Percentiles rank a stretch among this genome's conserved stretches.
phyloP scores from a whole-genome alignment of 2,113 vertebrate genomes.

The Collichthys lucidus region DNA sequence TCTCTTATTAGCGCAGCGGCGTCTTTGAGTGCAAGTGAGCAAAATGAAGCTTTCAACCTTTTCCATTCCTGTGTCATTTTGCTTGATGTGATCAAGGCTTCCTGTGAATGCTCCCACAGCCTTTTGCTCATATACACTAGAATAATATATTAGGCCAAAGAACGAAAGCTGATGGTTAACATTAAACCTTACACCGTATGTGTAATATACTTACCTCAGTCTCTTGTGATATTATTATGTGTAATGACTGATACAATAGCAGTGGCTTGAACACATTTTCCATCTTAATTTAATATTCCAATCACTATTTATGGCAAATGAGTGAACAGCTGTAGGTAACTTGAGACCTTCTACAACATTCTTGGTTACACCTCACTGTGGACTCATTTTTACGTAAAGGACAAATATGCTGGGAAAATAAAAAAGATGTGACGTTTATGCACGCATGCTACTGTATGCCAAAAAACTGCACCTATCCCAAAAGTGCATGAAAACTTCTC shows the following conservation, averaged over 20 bases:
- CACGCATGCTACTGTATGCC: too few relatives aligned
- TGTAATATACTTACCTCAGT: background rate
- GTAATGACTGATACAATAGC: background rate
- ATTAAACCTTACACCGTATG: conserved; percentile 2
- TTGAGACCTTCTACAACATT: too few relatives aligned
- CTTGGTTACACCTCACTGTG: too few relatives aligned
- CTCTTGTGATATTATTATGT: background rate
- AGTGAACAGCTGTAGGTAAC: too few relatives aligned
- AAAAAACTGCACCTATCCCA: too few relatives aligned
- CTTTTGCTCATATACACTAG: background rate
- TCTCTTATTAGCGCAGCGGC: conserved; percentile 65
- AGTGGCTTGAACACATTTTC: too few relatives aligned
- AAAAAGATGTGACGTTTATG: too few relatives aligned
- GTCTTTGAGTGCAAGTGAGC: conserved; percentile 34
- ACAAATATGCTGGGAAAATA: too few relatives aligned
- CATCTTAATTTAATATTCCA: too few relatives aligned
- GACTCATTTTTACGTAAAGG: too few relatives aligned
- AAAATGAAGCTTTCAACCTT: conserved; percentile 71
- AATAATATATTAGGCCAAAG: background rate
- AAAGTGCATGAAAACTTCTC: too few relatives aligned
- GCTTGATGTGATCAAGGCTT: conserved; percentile 54
- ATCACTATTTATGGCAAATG: too few relatives aligned
- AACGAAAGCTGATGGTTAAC: background rate
- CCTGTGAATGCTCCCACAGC: background rate
- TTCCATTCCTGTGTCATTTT: conserved; percentile 49